Evolutionary conservation across 1,140 invertebrate genomes (phyloP), one percentile per base, ranked within the genome.

Genomic region (Drosophila pachea): DNA sequence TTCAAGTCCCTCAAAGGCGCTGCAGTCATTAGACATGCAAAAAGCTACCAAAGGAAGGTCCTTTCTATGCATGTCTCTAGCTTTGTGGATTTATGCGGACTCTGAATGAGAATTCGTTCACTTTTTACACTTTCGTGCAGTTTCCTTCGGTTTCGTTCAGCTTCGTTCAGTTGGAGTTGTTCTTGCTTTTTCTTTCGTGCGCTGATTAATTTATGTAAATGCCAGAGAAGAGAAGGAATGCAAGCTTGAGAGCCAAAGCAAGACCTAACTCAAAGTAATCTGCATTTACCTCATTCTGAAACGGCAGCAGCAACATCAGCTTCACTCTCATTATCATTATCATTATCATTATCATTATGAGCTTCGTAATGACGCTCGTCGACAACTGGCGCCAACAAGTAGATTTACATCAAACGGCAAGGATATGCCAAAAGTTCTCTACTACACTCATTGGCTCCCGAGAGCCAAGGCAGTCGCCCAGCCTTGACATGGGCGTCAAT

Each of bases 351-450:
- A 83, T 79, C 29, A 56, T 81, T 55, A 58, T 68, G 53, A 61
- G 43, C 14, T 50, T 58, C 55, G 36, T 71, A 49, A 56, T 56
- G 40, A 45, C 9, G 54, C 45, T 33, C 54, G 58, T 61, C 62
- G 53, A 53, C 59, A 70, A 62, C 59, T 69, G 73, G 70, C 69
- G 81, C 81, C 76, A 86, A 82, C 69, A 71, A 77, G 78, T 78
- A 82, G 78, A 76, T 74, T 81, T 74, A 59, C 74, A 74, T 82
- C 78, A 71, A 73, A 68, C n/a, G 52, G 33, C 43, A 42, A 52
- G 43, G 48, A 56, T 58, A 61, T 52, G 66, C 68, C 55, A 55
- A 55, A 16, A 52, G 22, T 38, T 42, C 29, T 43, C 16, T 29
- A n/a, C 16, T 29, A n/a, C 29, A 31, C 36, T 40, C 16, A 31